phyloP scores from a whole-genome alignment of 2,888 invertebrate genomes.

The Drosophila peninsularis region DNA sequence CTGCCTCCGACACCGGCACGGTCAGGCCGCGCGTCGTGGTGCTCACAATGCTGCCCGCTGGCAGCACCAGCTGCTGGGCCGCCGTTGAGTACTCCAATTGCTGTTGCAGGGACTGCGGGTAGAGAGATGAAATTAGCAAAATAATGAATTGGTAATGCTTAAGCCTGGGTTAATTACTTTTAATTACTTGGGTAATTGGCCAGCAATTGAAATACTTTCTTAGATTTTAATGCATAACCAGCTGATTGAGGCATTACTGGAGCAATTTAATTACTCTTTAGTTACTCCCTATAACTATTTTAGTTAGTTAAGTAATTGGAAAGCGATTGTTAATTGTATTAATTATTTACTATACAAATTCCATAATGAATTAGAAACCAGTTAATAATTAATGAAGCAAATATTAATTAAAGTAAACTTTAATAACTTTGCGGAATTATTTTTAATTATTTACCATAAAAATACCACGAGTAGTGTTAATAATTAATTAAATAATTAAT shows the following conservation, averaged over 20 bases:
- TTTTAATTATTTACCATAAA: no score
- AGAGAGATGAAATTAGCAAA: neutral
- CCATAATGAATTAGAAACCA: no score
- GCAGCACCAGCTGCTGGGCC: conserved; percentile 76
- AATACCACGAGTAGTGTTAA: no score
- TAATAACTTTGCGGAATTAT: no score
- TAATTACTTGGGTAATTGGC: neutral
- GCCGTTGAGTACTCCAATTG: conserved; percentile 69
- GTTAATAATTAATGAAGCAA: no score
- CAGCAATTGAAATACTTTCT: neutral
- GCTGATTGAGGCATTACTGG: neutral
- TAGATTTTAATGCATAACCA: no score
- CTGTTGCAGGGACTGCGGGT: conserved; percentile 41
- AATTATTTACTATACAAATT: no score
- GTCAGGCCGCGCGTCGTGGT: conserved; percentile 68
- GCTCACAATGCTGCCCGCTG: conserved; percentile 78
- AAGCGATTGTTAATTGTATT: no score
- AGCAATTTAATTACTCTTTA: neutral
- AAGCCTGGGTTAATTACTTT: neutral
- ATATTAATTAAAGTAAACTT: no score
- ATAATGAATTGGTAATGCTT: neutral
- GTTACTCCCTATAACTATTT: no score
- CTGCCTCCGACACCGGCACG: conserved; percentile 78
- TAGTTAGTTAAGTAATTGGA: no score
- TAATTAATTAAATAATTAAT: no score